Base-by-base conservation (phyloP, 2,888 invertebrate species). In the Drosophila borealis region DNA sequence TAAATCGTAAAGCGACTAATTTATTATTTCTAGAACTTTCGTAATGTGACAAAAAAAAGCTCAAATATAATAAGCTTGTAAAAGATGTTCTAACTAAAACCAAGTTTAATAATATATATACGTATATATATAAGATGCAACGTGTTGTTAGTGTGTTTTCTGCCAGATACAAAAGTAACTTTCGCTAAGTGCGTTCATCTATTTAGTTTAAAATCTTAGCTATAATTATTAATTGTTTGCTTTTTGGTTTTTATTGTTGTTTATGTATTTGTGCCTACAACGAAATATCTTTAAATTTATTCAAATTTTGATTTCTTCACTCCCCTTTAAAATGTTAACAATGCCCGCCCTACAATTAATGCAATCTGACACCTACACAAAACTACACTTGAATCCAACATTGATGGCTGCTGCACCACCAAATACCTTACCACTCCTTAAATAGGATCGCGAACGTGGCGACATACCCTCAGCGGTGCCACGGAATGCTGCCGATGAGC, bases 391-490 rank as follows among this genome's bases (percentile, higher is more conserved):
- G 49, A 60, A 57, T 55, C 36, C 63, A 54, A 57, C 45, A 46
- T 33, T 42, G 59, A 53, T 64, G 68, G 48, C 65, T 42, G 50
- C 49, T 65, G 63, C 65, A 42, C 39, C 46, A 54, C 61, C 49
- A 61, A 65, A 61, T n/a, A 48, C 29, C 39, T 44, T 41, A 53
- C 46, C 13, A 29, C 21, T 25, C 46, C n/a, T 14, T 9, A 45
- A 41, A 51, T 46, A 88, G 93, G 93, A 93, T 90, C 92, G 93
- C 17, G 93, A 93, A 70, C 91, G 92, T 60, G 90, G 91, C 33
- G 91, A 91, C 64, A 92, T 93, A 74, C 89, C 86, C 41, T 93
- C 93, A n/a, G 91, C 92, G 5, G 19, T 91, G 76, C 91, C 91
- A 11, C 89, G 91, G 9, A 55, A 45, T 53, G 85, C 81, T n/a